A percentile compares a stretch with the other conserved stretches of the same genome.
Evolutionary conservation across 2,113 vertebrate genomes (phyloP).

Genomic region (Pelecanoides urinatrix): DNA sequence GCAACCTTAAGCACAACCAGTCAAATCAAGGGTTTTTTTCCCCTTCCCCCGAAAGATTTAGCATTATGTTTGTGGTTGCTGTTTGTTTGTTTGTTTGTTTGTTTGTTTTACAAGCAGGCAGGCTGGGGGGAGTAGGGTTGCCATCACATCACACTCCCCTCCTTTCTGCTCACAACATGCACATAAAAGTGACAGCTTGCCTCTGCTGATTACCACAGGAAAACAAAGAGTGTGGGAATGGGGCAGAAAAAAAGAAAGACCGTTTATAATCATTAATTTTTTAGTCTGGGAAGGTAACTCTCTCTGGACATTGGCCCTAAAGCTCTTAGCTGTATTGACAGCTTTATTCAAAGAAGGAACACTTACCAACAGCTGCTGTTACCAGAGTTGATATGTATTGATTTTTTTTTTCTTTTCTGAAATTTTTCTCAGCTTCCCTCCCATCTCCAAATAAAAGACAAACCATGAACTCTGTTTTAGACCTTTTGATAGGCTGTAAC

Average conservation of each 20-base stretch:
- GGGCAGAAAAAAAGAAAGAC: not conserved
- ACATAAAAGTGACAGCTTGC: not conserved
- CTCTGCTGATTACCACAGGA: not conserved
- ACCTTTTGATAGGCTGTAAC: constrained; percentile 22
- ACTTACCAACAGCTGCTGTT: constrained; percentile 31
- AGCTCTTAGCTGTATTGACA: constrained; percentile 47
- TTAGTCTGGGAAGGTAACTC: constrained; percentile 21
- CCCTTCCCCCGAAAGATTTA: not conserved
- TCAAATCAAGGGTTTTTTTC: not conserved
- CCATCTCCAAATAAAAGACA: constrained; percentile 8
- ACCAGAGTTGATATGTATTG: constrained; percentile 30
- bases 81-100: not conserved
- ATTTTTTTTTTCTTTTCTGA: constrained; percentile 34
- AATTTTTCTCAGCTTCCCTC: not conserved
- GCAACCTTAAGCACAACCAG: not conserved
- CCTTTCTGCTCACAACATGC: not conserved
- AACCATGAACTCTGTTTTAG: constrained; percentile 14
- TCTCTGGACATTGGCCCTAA: constrained; percentile 21
- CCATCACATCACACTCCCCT: not conserved
- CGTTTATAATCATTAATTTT: constrained; percentile 39
- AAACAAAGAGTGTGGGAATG: not conserved
- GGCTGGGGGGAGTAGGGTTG: not conserved
- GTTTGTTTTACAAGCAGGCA: not conserved
- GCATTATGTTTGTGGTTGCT: not conserved
- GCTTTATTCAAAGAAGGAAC: constrained; percentile 50